Base-by-base conservation (phyloP, 2,888 invertebrate species). In the Himalopsyche tibetana region DNA sequence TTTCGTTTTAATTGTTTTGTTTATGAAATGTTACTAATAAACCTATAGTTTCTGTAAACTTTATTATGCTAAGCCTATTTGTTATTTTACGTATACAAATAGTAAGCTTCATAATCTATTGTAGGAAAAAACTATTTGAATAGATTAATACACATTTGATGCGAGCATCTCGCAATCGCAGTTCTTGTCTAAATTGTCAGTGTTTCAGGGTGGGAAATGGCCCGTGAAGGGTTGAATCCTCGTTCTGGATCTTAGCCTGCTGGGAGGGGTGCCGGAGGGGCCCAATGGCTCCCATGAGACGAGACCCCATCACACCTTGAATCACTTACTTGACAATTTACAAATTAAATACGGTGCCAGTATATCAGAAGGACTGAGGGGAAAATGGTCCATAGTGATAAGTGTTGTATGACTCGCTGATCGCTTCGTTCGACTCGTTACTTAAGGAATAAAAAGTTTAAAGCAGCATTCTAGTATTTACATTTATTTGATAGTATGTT, bases 241-340 rank as follows among this genome's bases (percentile, higher is more conserved):
- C 74, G 74, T 36, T 74, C 36, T 36, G 74, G 74, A 38, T 74
- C 74, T 36, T 36, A 74, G 12, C 74, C 74, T 15, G 74, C 74
- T 74, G 74, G 74, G 74, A 74, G 74, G 38, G 36, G 74, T 15
- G 74, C 74, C 74, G 19, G 51, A 51, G 38, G 74, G 74, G 74
- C 74, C 36, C 74, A 74, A 86, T 85, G 87, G 83, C 81, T 74
- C 88, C 88, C 87, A 12, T 80, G 88, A 86, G 88, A 63, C 86
- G 36, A 40, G 84, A 74, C 87, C 85, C 87, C 85, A 84, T 88
- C 88, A 88, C 88, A 88, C 88, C 88, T 88, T 85, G 88, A 88
- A 88, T 88, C 88, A 88, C 88, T 88, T 88, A 88, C 87, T 86
- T 85, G 88, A 88, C 88, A 88, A 88, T 88, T 88, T 88, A 88